phyloP scores from a whole-genome alignment of 2,113 vertebrate genomes.

The Mobula hypostoma region DNA sequence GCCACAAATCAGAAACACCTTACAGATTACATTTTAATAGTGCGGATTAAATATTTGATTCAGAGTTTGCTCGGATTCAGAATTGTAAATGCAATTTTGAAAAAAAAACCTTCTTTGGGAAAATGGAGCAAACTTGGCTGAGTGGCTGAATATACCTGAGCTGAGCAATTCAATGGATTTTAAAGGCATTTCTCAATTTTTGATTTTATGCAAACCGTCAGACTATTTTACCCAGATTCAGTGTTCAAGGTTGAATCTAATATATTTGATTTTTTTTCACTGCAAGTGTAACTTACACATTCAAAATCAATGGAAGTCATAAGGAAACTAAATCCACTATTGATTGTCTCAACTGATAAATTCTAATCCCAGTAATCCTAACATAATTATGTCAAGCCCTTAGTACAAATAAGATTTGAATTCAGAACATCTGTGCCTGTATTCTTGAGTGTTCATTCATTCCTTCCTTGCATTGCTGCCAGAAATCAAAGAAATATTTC shows the following conservation, averaged over 20 bases:
- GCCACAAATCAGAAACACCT: too few species aligned
- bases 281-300: not conserved
- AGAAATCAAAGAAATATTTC: not conserved
- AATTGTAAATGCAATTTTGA: not conserved
- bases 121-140: not conserved
- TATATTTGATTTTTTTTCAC: not conserved
- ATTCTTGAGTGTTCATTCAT: not conserved
- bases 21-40: too few species aligned
- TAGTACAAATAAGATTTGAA: conserved; percentile 4
- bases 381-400: conserved; percentile 27
- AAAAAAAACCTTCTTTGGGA: not conserved
- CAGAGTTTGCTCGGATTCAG: not conserved
- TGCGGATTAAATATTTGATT: not conserved
- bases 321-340: conserved; percentile 25
- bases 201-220: not conserved
- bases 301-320: not conserved
- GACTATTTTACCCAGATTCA: not conserved
- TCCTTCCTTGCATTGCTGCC: not conserved
- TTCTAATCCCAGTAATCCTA: conserved; percentile 4
- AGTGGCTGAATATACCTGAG: too few species aligned
- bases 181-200: not conserved
- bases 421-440: not conserved
- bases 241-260: not conserved
- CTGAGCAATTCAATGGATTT: not conserved
- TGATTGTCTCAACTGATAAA: not conserved